These are phyloP conservation scores for Centruroides sculpturatus DNA, from an alignment of 1,140 invertebrate genomes.

Conservation along the genomic window DNA sequence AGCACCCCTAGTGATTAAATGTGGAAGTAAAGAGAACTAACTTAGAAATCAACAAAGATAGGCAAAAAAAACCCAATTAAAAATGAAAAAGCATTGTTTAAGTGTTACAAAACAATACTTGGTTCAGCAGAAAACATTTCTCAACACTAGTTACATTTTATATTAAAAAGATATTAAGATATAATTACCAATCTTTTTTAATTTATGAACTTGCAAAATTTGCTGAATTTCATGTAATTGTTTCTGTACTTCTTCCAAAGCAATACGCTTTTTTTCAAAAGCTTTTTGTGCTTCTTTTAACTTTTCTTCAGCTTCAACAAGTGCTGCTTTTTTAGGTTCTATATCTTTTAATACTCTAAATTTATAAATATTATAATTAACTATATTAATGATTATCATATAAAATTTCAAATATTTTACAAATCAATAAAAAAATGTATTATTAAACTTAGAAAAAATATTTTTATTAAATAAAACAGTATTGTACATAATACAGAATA, in stretches of 20 bases:
- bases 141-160: no score
- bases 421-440: not conserved
- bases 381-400: not conserved
- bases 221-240: conserved; percentile 16
- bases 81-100: no score
- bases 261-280: conserved; percentile 31
- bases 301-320: conserved; percentile 83
- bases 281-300: conserved; percentile 29
- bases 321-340: conserved; percentile 34
- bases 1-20: no score
- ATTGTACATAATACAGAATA: no score
- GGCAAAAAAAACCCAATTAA: no score
- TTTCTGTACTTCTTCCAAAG: conserved; percentile 32
- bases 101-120: no score
- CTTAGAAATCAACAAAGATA: no score
- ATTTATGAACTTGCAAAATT: conserved; percentile 50
- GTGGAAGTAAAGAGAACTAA: no score
- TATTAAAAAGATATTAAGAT: not conserved
- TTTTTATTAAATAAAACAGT: no score
- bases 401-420: not conserved
- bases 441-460: no score
- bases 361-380: not conserved
- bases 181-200: conserved; percentile 27
- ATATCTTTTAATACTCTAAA: conserved; percentile 34
- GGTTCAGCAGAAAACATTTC: no score